A percentile compares a stretch with the other conserved stretches of the same genome.
Evolutionary conservation across 2,888 invertebrate genomes (phyloP).

Genomic region (Caenorhabditis macrosperma): DNA sequence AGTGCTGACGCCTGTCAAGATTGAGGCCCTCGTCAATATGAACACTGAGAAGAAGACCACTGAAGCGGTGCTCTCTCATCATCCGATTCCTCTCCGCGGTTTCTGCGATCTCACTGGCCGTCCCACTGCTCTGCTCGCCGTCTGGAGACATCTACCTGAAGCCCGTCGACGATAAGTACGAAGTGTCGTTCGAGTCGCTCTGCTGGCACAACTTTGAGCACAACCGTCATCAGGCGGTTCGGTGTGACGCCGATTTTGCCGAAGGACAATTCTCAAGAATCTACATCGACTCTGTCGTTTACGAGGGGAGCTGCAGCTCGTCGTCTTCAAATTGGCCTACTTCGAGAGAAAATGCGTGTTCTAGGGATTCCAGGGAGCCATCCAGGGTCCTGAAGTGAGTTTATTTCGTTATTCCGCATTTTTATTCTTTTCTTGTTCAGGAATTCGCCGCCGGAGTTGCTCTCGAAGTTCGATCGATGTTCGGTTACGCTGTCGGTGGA

Average conservation of each 20-base stretch:
- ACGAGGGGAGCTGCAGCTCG: constrained; percentile 98
- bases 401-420: not conserved
- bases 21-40: constrained; percentile 88
- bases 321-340: constrained; percentile 90
- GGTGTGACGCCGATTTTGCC: constrained; percentile 89
- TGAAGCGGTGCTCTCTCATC: constrained; percentile 83
- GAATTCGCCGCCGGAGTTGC: constrained; percentile 98
- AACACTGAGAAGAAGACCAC: constrained; percentile 69
- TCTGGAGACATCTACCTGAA: constrained; percentile 81
- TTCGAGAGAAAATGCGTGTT: constrained; percentile 88
- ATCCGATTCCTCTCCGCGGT: constrained; percentile 90
- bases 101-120: constrained; percentile 76
- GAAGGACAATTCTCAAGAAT: constrained; percentile 97
- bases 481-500: too few relatives aligned
- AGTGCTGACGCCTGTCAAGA: constrained; percentile 87
- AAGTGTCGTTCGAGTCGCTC: too few relatives aligned
- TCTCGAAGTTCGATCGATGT: constrained; percentile 93
- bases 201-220: too few relatives aligned
- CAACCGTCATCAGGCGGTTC: constrained; percentile 78
- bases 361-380: constrained; percentile 96
- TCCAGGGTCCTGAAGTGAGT: constrained; percentile 92
- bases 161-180: constrained; percentile 77
- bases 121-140: too few relatives aligned
- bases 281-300: constrained; percentile 93
- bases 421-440: constrained; percentile 37